These are phyloP conservation scores for Nemotelus nigrinus DNA, from an alignment of 2,888 invertebrate genomes.

Conservation along the genomic window DNA sequence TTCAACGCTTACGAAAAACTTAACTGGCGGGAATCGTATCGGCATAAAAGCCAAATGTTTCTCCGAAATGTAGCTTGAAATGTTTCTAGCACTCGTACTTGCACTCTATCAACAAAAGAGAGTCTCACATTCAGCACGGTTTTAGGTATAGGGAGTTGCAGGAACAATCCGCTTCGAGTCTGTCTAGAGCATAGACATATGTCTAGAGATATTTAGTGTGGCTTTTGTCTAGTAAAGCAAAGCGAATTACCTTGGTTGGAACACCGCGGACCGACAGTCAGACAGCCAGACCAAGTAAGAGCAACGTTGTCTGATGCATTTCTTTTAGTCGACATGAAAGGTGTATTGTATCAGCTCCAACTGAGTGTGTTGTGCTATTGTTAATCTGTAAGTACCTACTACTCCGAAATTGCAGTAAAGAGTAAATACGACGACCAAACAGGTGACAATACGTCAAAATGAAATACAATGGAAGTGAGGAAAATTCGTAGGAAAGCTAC, in stretches of 20 bases:
- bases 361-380: no score
- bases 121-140: constrained; percentile 31
- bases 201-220: not conserved
- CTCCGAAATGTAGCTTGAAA: not conserved
- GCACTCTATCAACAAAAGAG: constrained; percentile 30
- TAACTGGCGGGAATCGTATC: not conserved
- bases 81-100: constrained; percentile 7
- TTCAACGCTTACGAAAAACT: constrained; percentile 22
- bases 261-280: no score
- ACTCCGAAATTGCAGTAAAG: constrained; percentile 1
- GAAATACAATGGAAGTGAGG: constrained; percentile 18
- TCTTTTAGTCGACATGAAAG: no score
- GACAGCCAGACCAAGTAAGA: no score
- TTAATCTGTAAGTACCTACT: no score
- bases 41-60: not conserved
- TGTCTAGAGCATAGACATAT: constrained; percentile 9
- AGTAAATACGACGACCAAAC: not conserved
- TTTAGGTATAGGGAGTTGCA: not conserved
- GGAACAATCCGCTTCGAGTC: constrained; percentile 11
- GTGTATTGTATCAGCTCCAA: no score
- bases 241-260: no score
- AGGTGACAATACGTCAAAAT: not conserved
- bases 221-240: no score
- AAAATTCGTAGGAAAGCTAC: not conserved
- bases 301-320: no score